A percentile compares a stretch with the other conserved stretches of the same genome.
phyloP scores from a whole-genome alignment of 2,113 vertebrate genomes.

The Tenrec ecaudatus region DNA sequence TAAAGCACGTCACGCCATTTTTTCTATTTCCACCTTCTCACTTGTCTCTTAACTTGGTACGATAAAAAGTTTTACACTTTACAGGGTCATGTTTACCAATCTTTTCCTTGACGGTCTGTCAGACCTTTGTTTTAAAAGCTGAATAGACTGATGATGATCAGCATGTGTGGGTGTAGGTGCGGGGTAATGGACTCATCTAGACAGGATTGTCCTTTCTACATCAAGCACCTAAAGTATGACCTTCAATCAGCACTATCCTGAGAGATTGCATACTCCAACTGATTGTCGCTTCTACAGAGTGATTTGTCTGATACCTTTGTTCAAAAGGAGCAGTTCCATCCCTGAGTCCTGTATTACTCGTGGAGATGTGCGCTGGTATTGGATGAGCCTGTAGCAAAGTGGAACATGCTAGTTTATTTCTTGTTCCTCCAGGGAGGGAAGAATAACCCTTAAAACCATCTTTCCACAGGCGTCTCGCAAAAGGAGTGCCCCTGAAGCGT shows the following conservation, averaged over 20 bases:
- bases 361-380: slow-evolving; percentile 3
- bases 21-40: slow-evolving; percentile 12
- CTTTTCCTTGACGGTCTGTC: neutral
- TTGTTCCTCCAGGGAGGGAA: slow-evolving; percentile 54
- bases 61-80: neutral
- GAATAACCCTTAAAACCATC: slow-evolving; percentile 46
- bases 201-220: neutral
- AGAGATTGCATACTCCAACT: neutral
- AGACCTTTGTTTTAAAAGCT: slow-evolving; percentile 46
- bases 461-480: slow-evolving; percentile 28
- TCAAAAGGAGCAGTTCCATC: slow-evolving; percentile 38
- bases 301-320: neutral
- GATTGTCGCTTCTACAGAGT: neutral
- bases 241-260: neutral
- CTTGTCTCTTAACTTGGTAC: slow-evolving; percentile 19
- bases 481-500: slow-evolving; percentile 20
- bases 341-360: neutral
- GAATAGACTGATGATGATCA: neutral
- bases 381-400: neutral
- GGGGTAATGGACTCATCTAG: neutral
- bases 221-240: neutral
- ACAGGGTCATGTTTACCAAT: neutral
- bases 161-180: neutral
- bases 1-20: neutral
- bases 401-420: slow-evolving; percentile 23